A percentile compares a stretch with the other conserved stretches of the same genome.
Conservation (phyloP, 2,888 invertebrate genomes). For the Orthosia cruda region DNA sequence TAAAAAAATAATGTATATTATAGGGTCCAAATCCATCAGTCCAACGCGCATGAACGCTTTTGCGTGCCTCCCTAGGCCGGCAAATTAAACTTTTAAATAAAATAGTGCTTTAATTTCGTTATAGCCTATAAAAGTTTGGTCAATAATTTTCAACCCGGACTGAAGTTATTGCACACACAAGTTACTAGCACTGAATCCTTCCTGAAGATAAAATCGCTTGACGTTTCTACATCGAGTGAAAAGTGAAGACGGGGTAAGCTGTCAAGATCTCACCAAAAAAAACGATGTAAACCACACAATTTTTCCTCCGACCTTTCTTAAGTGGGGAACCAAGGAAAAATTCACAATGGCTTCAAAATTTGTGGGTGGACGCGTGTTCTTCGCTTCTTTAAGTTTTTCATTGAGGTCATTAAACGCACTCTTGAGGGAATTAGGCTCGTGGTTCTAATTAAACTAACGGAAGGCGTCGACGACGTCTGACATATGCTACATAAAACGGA, state of each 20-base stretch:
- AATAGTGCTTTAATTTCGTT: background rate
- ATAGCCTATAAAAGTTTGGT: background rate
- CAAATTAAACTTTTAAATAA: background rate
- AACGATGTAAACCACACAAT: constrained; percentile 16
- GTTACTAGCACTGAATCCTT: constrained; percentile 11
- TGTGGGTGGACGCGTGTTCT: constrained; percentile 48
- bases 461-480: constrained; percentile 71
- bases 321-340: constrained; percentile 31
- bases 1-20: background rate
- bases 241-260: constrained; percentile 4
- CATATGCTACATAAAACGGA: constrained; percentile 77
- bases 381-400: constrained; percentile 70
- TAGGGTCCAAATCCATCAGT: no score
- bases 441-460: constrained; percentile 83
- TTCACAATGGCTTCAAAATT: constrained; percentile 40
- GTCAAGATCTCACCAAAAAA: constrained; percentile 43
- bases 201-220: constrained; percentile 33
- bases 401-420: constrained; percentile 76
- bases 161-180: no score
- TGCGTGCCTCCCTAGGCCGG: background rate
- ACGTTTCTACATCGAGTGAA: constrained; percentile 7
- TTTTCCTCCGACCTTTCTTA: constrained; percentile 28
- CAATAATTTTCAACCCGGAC: background rate
- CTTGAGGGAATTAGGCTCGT: constrained; percentile 72
- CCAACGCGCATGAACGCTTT: no score